Evolutionary conservation across 2,888 invertebrate species (phyloP), one percentile per base, ranked within the genome.

Genomic region (Megastigmus dorsalis): DNA sequence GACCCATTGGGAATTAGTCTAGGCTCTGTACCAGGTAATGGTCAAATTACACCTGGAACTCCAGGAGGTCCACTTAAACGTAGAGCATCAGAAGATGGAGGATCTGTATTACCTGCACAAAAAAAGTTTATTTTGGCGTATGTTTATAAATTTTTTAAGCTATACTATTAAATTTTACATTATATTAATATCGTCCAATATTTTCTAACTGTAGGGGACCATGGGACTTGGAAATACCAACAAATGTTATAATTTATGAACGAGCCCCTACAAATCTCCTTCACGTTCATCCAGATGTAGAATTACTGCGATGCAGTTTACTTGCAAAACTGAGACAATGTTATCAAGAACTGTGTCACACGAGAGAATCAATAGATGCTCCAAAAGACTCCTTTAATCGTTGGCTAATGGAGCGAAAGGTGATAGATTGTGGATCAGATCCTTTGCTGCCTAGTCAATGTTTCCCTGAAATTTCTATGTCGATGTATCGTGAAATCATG

Each of bases 401-500:
- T 57, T 99, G 98, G 98, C 88, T 98, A 66, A 94, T 98, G 93
- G 98, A 98, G 88, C 91, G 98, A 45, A 97, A 97, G 90, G 95
- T 97, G 0, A 88, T 90, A 33, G 92, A 93, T 86, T 89, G 89
- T 84, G 98, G 98, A 1, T 93, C 92, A 69, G 98, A 98, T 89
- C 96, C 98, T 0, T 88, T 98, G 62, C 89, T 98, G 60, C 98
- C 98, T 6, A 96, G 96, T 87, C 94, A 94, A 86, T 98, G 98
- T 89, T 93, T 93, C 80, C 95, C 96, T 1, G 97, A 97, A 89
- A 94, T 98, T 81, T 98, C 98, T 4, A 92, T 93, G 85, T 95
- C 95, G 1, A 97, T 98, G 97, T 97, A 97, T 89, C 93, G 96
- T 79, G 98, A 98, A 90, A 97, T 98, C 66, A 97, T 98, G 97